Conservation (phyloP, 1,140 invertebrate species). For the Phymorhynchus buccinoides region DNA sequence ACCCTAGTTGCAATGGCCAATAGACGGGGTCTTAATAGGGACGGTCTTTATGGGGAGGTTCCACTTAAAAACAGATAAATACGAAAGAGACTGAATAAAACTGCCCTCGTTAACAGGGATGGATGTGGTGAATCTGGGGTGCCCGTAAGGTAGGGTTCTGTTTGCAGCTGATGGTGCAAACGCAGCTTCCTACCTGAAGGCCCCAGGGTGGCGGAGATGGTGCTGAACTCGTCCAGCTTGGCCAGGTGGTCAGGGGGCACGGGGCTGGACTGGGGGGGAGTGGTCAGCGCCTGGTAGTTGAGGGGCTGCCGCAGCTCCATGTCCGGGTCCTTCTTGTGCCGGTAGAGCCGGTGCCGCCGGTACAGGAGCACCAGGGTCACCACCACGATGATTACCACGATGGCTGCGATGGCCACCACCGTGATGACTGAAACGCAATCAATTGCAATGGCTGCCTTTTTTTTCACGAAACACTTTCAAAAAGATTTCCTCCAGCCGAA, state of each 20-base stretch:
- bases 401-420: slow-evolving; percentile 50
- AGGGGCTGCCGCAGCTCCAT: slow-evolving; percentile 65
- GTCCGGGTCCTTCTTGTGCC: slow-evolving; percentile 57
- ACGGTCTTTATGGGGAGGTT: too few relatives aligned
- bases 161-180: too few relatives aligned
- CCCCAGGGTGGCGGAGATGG: slow-evolving; percentile 64
- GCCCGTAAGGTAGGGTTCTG: too few relatives aligned
- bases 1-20: too few relatives aligned
- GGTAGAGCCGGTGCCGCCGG: slow-evolving; percentile 44
- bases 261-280: slow-evolving; percentile 20
- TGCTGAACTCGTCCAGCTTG: slow-evolving; percentile 68
- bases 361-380: slow-evolving; percentile 56
- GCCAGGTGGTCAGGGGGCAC: slow-evolving; percentile 60
- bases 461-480: too few relatives aligned
- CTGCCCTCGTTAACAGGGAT: too few relatives aligned
- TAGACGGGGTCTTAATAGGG: too few relatives aligned
- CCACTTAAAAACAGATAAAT: too few relatives aligned
- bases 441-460: background rate
- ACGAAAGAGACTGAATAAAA: too few relatives aligned
- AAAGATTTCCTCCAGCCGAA: too few relatives aligned
- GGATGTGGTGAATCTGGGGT: too few relatives aligned
- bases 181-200: too few relatives aligned
- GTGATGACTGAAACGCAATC: slow-evolving; percentile 54
- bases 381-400: slow-evolving; percentile 59
- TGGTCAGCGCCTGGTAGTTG: slow-evolving; percentile 44